These are phyloP conservation scores for Melikaiella ostensackeni DNA, from an alignment of 2,888 invertebrate genomes.

Conservation along the genomic window DNA sequence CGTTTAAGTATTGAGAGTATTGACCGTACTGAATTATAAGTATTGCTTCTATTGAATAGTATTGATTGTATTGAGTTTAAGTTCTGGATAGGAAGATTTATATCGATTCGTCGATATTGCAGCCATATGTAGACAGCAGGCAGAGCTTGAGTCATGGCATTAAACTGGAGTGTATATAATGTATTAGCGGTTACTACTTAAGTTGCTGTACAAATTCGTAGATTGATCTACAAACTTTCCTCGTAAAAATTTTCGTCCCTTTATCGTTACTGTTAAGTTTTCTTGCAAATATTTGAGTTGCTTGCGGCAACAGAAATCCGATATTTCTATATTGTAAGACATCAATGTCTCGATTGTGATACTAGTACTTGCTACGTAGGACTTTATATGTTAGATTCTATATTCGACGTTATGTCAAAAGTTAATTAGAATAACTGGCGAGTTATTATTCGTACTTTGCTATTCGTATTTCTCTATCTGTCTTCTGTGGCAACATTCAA, in stretches of 20 bases:
- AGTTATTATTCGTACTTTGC: constrained; percentile 17
- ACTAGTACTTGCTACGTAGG: constrained; percentile 28
- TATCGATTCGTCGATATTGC: constrained; percentile 22
- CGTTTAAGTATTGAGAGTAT: constrained; percentile 9
- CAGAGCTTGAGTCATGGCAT: constrained; percentile 25
- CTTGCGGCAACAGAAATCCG: constrained; percentile 13
- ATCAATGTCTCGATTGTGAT: constrained; percentile 29
- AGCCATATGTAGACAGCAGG: constrained; percentile 31
- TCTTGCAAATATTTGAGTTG: constrained; percentile 32
- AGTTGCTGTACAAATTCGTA: constrained; percentile 31
- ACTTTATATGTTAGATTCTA: constrained; percentile 36
- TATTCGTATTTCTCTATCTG: constrained; percentile 29
- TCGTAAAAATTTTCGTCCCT: background rate
- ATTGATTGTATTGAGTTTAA: constrained; percentile 6
- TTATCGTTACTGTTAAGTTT: constrained; percentile 33
- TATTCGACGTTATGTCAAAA: constrained; percentile 38
- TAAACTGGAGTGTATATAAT: constrained; percentile 3
- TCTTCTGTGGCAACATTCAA: background rate
- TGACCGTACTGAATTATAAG: background rate
- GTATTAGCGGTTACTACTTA: constrained; percentile 20
- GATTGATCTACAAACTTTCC: background rate
- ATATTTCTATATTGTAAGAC: constrained; percentile 36
- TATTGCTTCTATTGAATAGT: constrained; percentile 12
- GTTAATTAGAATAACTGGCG: constrained; percentile 22
- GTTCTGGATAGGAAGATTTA: background rate